Base-by-base conservation (phyloP, 2,888 invertebrate species). In the Hirtodrosophila histrioides region DNA sequence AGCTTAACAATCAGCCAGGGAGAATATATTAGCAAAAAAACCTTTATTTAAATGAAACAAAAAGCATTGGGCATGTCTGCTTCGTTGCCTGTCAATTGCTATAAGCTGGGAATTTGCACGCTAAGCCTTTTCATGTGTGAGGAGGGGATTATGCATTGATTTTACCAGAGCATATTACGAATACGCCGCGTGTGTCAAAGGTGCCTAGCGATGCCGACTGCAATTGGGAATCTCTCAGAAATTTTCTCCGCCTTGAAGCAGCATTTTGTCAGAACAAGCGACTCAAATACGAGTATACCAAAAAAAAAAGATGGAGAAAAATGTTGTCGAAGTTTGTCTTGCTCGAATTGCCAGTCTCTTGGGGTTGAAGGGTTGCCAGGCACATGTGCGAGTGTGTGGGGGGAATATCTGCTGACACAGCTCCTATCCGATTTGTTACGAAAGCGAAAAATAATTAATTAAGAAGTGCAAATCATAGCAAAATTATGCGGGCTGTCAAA, bases 381-480 rank as follows among this genome's bases (percentile, higher is more conserved):
- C 44, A 41, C 43, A 48, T 49, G 67, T 49, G 31, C 37, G 63
- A 39, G 29, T 23, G 24, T 31, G 40, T 29, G 56, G 51, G 43
- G 36, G 8, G n/a, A 37, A 39, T 67, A 67, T 67, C 63, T 77
- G 84, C 82, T 83, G 82, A 83, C 82, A 57, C 76, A 84, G 75
- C 81, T 72, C 57, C 44, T 72, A 70, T 81, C 64, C 76, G 62
- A 65, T 72, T 68, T 61, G 69, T 69, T 69, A 66, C 69, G 69
- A 76, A 70, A 72, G 73, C 70, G 69, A 80, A 84, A 83, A 85
- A 82, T 85, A 84, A 84, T 84, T 84, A 84, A 84, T 84, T 84
- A 86, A 82, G 78, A 84, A 84, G 83, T 84, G 84, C 86, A 84
- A 84, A 80, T 84, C 83, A 84, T 78, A 76, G 83, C 83, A 83